phyloP scores from a whole-genome alignment of 2,113 vertebrate genomes.

The Cyanistes caeruleus region DNA sequence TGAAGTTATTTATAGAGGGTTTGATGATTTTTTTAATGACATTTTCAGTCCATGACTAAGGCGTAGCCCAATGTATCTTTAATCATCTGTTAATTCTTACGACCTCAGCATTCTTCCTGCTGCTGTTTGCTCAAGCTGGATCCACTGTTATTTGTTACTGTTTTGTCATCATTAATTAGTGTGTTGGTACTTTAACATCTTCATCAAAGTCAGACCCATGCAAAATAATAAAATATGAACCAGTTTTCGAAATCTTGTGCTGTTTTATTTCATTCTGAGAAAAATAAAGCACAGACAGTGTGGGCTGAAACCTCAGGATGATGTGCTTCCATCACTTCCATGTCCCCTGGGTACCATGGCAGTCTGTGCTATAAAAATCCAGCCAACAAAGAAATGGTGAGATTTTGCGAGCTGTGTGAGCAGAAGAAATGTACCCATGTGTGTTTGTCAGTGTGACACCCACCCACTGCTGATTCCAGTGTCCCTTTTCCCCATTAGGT shows the following conservation, averaged over 20 bases:
- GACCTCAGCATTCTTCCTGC: not conserved
- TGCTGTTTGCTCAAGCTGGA: not conserved
- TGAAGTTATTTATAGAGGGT: not conserved
- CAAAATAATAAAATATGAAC: not conserved
- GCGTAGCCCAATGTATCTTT: not conserved
- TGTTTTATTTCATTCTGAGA: not conserved
- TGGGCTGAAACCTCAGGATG: not conserved
- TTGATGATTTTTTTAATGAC: not conserved
- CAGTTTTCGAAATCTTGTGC: not conserved
- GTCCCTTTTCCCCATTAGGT: not conserved
- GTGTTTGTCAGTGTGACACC: not conserved
- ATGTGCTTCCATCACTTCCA: fast-evolving
- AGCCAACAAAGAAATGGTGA: not conserved
- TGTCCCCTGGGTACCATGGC: not conserved
- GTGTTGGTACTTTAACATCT: not conserved
- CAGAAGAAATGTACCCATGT: fast-evolving
- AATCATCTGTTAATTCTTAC: not conserved
- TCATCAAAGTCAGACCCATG: not conserved
- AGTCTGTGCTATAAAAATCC: not conserved
- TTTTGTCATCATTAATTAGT: not conserved
- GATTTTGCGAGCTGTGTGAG: not conserved
- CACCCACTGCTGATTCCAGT: not conserved
- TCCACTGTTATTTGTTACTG: not conserved
- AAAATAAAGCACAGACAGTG: not conserved
- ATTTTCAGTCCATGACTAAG: constrained; percentile 7